These are phyloP conservation scores for Pampusana beccarii DNA, from an alignment of 2,113 vertebrate genomes.

Conservation along the genomic window DNA sequence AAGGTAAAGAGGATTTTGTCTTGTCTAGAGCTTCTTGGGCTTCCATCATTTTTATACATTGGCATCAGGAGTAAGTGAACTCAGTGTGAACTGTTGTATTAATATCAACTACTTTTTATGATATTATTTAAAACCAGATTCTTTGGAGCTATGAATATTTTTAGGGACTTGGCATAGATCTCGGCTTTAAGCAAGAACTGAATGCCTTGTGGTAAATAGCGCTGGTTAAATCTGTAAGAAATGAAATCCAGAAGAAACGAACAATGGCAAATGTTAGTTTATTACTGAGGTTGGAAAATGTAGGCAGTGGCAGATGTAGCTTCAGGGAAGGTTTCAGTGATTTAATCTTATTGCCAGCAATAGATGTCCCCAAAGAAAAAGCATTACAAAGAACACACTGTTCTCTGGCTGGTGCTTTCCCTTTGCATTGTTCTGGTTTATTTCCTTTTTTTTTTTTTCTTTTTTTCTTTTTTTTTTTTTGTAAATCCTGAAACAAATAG, in stretches of 20 bases:
- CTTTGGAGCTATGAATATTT: conserved; percentile 67
- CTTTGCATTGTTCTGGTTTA: conserved; percentile 45
- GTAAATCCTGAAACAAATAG: neutral
- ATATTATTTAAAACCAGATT: conserved; percentile 69
- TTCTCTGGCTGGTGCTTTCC: conserved; percentile 63
- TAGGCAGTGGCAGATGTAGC: conserved; percentile 69
- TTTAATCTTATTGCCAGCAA: conserved; percentile 68
- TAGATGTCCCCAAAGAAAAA: conserved; percentile 52
- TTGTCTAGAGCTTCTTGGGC: conserved; percentile 23
- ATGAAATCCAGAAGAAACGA: conserved; percentile 71
- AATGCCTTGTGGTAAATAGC: conserved; percentile 56
- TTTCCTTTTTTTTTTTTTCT: neutral
- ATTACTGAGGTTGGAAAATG: conserved; percentile 72
- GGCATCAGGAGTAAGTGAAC: conserved; percentile 50
- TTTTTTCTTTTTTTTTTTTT: neutral
- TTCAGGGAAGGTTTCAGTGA: conserved; percentile 68
- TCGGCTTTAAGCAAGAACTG: conserved; percentile 20
- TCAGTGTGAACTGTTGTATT: conserved; percentile 55
- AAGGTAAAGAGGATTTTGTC: neutral
- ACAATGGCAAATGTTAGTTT: conserved; percentile 69
- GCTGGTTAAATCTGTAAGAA: conserved; percentile 62
- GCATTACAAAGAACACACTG: conserved; percentile 66
- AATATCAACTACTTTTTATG: conserved; percentile 69
- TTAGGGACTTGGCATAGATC: conserved; percentile 59
- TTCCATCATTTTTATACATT: neutral